Percentiles rank a stretch among this genome's conserved stretches.
Conservation (phyloP, 2,888 invertebrate species). For the Lasioglossum pauxillum region DNA sequence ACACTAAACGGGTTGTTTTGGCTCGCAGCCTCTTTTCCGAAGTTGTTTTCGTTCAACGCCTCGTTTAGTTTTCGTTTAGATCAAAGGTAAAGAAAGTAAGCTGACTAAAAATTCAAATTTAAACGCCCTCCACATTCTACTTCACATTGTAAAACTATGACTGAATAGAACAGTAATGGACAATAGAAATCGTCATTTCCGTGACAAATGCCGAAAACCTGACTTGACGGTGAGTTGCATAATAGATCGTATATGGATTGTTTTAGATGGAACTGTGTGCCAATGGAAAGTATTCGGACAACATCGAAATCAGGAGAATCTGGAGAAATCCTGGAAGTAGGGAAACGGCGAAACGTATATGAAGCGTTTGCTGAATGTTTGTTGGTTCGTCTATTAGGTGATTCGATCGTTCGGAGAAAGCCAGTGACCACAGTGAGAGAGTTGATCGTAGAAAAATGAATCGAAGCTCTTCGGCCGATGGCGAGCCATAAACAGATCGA, state of each 20-base stretch:
- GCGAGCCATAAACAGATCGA: conserved; percentile 4
- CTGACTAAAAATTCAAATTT: not conserved
- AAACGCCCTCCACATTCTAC: not conserved
- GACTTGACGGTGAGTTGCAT: too few species aligned
- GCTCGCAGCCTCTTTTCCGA: not conserved
- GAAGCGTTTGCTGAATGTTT: not conserved
- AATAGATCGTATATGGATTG: too few species aligned
- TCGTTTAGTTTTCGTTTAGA: not conserved
- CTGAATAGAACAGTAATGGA: too few species aligned
- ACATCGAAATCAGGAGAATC: not conserved
- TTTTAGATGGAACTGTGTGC: too few species aligned
- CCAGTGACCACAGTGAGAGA: too few species aligned
- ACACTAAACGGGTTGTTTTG: not conserved
- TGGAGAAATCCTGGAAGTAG: not conserved
- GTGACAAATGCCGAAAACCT: too few species aligned
- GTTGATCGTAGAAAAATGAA: not conserved
- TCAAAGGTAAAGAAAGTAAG: not conserved
- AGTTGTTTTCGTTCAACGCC: not conserved
- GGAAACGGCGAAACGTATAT: not conserved
- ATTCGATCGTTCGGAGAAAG: not conserved
- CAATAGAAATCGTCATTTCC: too few species aligned
- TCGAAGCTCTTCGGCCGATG: not conserved
- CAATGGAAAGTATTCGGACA: too few species aligned
- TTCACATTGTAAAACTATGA: too few species aligned
- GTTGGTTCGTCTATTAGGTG: not conserved